phyloP scores from a whole-genome alignment of 2,113 vertebrate genomes.

The Nerophis lumbriciformis region DNA sequence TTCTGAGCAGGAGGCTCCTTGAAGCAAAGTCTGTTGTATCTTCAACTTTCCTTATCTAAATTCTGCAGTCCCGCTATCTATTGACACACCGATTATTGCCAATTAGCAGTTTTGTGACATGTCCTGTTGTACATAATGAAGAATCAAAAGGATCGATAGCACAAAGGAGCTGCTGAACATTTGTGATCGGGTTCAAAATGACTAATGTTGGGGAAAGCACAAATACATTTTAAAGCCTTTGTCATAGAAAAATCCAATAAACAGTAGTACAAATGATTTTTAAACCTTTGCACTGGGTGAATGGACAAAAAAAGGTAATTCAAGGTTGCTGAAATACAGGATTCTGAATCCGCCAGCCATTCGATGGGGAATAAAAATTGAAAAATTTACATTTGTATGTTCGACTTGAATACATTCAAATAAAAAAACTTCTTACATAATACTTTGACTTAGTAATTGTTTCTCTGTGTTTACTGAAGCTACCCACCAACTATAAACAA shows the following conservation, averaged over 20 bases:
- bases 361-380: constrained; percentile 14
- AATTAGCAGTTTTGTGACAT: constrained; percentile 80
- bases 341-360: constrained; percentile 5
- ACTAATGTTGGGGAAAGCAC: background rate
- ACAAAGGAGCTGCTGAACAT: constrained; percentile 43
- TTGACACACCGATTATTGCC: constrained; percentile 81
- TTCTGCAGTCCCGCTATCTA: constrained; percentile 75
- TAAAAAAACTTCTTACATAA: constrained; percentile 35
- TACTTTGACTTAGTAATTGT: constrained; percentile 44
- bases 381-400: constrained; percentile 5
- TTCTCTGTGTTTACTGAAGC: constrained; percentile 38
- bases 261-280: background rate
- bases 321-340: constrained; percentile 1
- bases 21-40: constrained; percentile 64
- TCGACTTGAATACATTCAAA: constrained; percentile 25
- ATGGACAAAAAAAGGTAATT: constrained; percentile 1
- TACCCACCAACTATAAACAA: constrained; percentile 18
- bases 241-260: background rate
- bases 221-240: background rate
- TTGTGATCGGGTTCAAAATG: constrained; percentile 16
- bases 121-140: constrained; percentile 77
- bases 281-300: background rate
- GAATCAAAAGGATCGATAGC: constrained; percentile 67
- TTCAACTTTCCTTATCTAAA: constrained; percentile 78
- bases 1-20: constrained; percentile 62